Evolutionary conservation across 1,140 invertebrate species (phyloP), one percentile per base, ranked within the genome.

Genomic region (Forficula auricularia): DNA sequence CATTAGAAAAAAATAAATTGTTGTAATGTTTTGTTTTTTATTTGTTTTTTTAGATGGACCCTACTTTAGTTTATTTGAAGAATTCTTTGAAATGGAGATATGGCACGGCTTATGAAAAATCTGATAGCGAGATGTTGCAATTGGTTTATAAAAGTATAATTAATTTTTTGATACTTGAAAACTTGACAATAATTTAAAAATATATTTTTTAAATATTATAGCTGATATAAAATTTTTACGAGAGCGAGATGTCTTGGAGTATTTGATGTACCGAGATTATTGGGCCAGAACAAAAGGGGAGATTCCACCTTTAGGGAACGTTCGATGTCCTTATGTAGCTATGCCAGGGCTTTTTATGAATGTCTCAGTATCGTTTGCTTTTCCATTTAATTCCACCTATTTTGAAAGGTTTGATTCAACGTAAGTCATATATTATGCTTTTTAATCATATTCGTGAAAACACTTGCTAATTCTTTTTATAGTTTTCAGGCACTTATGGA

Each of bases 271-370:
- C 39, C 53, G 63, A 14, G 72, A 83, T 53, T 82, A 82, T 43
- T 58, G 72, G 18, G 66, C 63, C 38, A 77, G 77, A 48, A 69
- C 72, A 1, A 61, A 46, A 18, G 2, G 14, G 7, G 30, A 22
- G 14, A 20, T 44, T 39, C 22, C 22, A 4, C 4, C 22, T 10
- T 39, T 37, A 27, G 48, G 44, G 19, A 59, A 61, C 3, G 52
- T 72, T 1, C 66, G 77, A 39, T 84, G 81, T 52, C 72, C 72
- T 2, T 83, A 73, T 52, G 80, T 82, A 0, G 67, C 79, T 13
- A 77, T 77, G 27, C 71, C 71, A 4, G 63, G 70, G 16, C 53
- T 68, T 7, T 75, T 82, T 43, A 66, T 78, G 44, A 67, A 59
- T 14, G 68, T 67, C 45, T 64, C 67, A 13, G 66, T 77, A 42